A percentile compares a stretch with the other conserved stretches of the same genome.
These are phyloP conservation scores for Orchesella flavescens DNA, from an alignment of 2,888 invertebrate species.

Conservation along the genomic window DNA sequence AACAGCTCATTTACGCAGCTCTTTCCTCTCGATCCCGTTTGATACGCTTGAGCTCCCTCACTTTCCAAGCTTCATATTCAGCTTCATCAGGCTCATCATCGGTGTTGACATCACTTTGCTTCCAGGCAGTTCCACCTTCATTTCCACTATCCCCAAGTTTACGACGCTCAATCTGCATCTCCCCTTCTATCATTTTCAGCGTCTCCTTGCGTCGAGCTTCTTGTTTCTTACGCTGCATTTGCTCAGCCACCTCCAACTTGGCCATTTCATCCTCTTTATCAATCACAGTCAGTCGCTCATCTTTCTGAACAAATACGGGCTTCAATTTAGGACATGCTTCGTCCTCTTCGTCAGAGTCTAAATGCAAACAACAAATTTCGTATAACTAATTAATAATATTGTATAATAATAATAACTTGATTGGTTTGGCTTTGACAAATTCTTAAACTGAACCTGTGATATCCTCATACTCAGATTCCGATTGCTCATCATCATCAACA, in stretches of 20 bases:
- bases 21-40: slow-evolving; percentile 97
- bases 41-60: slow-evolving; percentile 94
- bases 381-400: no score
- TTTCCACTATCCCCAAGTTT: slow-evolving; percentile 46
- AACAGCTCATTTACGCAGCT: slow-evolving; percentile 81
- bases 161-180: slow-evolving; percentile 86
- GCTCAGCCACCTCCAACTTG: slow-evolving; percentile 87
- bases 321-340: slow-evolving; percentile 89
- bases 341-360: slow-evolving; percentile 85
- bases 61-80: slow-evolving; percentile 98
- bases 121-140: slow-evolving; percentile 77
- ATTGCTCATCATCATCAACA: slow-evolving; percentile 77
- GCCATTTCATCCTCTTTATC: slow-evolving; percentile 93
- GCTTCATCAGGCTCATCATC: slow-evolving; percentile 95
- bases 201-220: slow-evolving; percentile 93
- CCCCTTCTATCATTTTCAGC: slow-evolving; percentile 90
- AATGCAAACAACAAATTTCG: slow-evolving; percentile 48
- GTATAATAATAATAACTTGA: slow-evolving; percentile 31
- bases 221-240: slow-evolving; percentile 86
- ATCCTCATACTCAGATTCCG: slow-evolving; percentile 85
- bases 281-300: slow-evolving; percentile 94
- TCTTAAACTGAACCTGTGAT: no score
- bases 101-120: slow-evolving; percentile 89
- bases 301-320: slow-evolving; percentile 94
- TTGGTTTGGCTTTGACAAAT: no score